Base-by-base conservation (phyloP, 2,888 invertebrate species). In the Spisula solida region DNA sequence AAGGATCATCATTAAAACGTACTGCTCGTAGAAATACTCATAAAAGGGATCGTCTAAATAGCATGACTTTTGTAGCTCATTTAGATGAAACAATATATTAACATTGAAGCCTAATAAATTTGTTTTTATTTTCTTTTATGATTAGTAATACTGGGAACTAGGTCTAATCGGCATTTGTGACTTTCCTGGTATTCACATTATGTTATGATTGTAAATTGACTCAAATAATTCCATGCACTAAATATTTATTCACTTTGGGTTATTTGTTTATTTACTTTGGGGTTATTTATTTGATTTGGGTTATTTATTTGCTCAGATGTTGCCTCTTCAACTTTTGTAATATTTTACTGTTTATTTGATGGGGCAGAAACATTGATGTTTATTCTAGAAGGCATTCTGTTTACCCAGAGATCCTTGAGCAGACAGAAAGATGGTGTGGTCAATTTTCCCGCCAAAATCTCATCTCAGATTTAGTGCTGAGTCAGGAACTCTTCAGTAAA, bases 371-470 rank as follows among this genome's bases (percentile, higher is more conserved):
- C 55, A 82, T 14, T 48, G 18, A 10, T 86, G 86, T 86, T 86
- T 81, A 81, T 34, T 31, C 18, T 78, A 86, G 86, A 81, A 48
- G 86, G 78, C 56, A 75, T 29, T 75, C 70, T 86, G 86, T 86
- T 86, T 86, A 86, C 86, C 82, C 86, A 86, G 34, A 82, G 81
- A 82, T 70, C 86, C 78, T 48, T 70, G 41, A 41, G 18, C 60
- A 47, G 60, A 81, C 47, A 85, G 31, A 31, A 34, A n/a, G 29
- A 60, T 29, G 34, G 48, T 48, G 47, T 81, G 86, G 80, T 34
- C 18, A 70, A 82, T 78, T 55, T 86, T 86, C 70, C 86, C 86
- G 82, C 86, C 86, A 82, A 86, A 86, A 86, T 31, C 41, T 82
- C 31, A 60, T 34, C 75, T 75, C 12, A 34, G 25, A 70, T 25